Percentiles rank a stretch among this genome's conserved stretches.
Evolutionary conservation across 2,888 invertebrate genomes (phyloP).

Genomic region (Andricus quercusramuli): DNA sequence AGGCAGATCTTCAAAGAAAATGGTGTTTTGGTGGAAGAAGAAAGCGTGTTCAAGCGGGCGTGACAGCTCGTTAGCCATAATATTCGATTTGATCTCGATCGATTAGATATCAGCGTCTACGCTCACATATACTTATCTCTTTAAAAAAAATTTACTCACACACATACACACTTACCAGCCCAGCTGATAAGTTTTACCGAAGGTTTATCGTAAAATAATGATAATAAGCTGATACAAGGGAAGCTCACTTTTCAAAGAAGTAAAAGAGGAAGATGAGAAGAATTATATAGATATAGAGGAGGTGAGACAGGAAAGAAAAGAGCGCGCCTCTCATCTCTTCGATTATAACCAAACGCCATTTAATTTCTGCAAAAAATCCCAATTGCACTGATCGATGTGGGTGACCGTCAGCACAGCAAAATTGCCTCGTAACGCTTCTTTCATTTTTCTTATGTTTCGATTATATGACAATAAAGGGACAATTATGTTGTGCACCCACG

Average conservation of each 20-base stretch:
- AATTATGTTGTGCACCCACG: conserved; percentile 23
- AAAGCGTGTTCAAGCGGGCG: conserved; percentile 68
- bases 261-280: conserved; percentile 33
- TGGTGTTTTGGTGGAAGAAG: conserved; percentile 25
- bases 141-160: not conserved
- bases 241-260: conserved; percentile 3
- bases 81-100: conserved; percentile 72
- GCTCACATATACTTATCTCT: conserved; percentile 24
- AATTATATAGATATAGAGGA: conserved; percentile 42
- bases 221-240: conserved; percentile 62
- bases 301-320: conserved; percentile 17
- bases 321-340: conserved; percentile 23
- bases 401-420: conserved; percentile 55
- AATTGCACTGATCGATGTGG: conserved; percentile 46
- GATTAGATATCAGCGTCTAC: conserved; percentile 63
- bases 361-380: conserved; percentile 59
- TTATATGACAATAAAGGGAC: conserved; percentile 21
- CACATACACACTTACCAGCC: conserved; percentile 27
- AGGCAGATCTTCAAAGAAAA: conserved; percentile 31
- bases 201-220: conserved; percentile 69
- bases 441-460: conserved; percentile 53
- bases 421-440: conserved; percentile 54
- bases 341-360: conserved; percentile 61
- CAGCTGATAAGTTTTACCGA: conserved; percentile 60
- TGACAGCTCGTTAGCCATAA: conserved; percentile 71